Percentiles rank a stretch among this genome's conserved stretches.
Conservation (phyloP, 1,140 invertebrate genomes). For the Drosophila sproati region DNA sequence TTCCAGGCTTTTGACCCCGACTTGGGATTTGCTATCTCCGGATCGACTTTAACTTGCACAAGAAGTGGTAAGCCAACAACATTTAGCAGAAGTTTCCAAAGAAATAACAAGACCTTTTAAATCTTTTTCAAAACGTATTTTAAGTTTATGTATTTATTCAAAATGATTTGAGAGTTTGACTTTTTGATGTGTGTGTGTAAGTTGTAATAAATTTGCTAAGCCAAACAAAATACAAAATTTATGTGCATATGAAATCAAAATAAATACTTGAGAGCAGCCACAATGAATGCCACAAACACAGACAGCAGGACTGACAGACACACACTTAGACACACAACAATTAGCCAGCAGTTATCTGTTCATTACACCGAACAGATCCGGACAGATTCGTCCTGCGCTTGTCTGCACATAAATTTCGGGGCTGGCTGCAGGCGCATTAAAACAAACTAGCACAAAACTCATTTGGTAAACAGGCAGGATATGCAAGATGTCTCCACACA, state of each 20-base stretch:
- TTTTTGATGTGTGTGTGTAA: background rate
- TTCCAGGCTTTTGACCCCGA: background rate
- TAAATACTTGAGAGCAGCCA: conserved; percentile 17
- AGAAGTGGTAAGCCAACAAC: no score
- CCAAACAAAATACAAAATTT: conserved; percentile 18
- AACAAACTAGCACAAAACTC: conserved; percentile 77
- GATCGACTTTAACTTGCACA: no score
- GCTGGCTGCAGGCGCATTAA: conserved; percentile 57
- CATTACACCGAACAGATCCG: conserved; percentile 58
- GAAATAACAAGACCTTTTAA: background rate
- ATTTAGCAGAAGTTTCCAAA: no score
- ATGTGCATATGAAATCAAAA: conserved; percentile 19
- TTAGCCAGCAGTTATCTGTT: conserved; percentile 79
- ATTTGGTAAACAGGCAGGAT: conserved; percentile 76
- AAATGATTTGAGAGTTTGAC: background rate
- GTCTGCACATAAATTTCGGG: conserved; percentile 37
- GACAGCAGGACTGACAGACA: background rate
- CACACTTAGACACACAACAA: conserved; percentile 42
- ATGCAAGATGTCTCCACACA: conserved; percentile 54
- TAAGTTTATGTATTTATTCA: conserved; percentile 1
- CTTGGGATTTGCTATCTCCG: no score
- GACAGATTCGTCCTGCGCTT: conserved; percentile 13
- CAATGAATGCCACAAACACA: background rate
- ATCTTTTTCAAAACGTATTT: conserved; percentile 2
- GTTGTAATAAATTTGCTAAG: background rate